Evolutionary conservation across 1,140 invertebrate species (phyloP), one percentile per base, ranked within the genome.

Genomic region (Drosophila kohkoa): DNA sequence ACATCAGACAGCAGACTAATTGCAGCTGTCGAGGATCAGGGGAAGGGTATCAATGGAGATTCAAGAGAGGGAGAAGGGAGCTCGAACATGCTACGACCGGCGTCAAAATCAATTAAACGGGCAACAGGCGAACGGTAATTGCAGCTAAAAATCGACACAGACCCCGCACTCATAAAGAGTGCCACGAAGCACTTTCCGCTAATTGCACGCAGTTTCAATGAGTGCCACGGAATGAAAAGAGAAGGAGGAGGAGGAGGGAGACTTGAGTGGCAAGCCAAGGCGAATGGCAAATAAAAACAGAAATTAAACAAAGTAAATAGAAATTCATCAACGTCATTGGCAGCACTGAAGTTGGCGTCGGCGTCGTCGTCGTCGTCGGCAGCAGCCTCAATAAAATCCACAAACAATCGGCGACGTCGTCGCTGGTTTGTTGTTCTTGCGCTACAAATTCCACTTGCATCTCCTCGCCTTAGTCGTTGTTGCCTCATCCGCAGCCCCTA

Each of bases 231-330:
- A 5, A 51, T 11, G 8, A 7, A 16, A 11, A 11, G 3, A 16
- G 54, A 11, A 15, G n/a, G 46, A 16, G 7, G 10, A 11, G 15
- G 11, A 38, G 35, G 3, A 13, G 32, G 30, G 52, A 38, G 62
- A 52, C 38, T 60, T 68, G 69, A 67, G 68, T 75, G 72, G 81
- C 82, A 66, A 79, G 85, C 77, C 75, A 57, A 45, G 85, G 62
- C 78, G 75, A 89, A 74, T 85, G 81, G 85, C 85, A 89, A 89
- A 89, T 89, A 89, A 89, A 89, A 89, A 81, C 85, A 90, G 46
- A 85, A 89, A 89, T 89, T 89, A 89, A 89, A 81, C 85, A 89
- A 81, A 89, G 85, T 89, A 89, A 89, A 89, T 89, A 89, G 85
- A 90, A 89, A 89, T 89, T 89, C 85, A 89, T 89, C 85, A 89